Evolutionary conservation across 2,888 invertebrate species (phyloP), one percentile per base, ranked within the genome.

Genomic region (Leptinotarsa tumamoca): DNA sequence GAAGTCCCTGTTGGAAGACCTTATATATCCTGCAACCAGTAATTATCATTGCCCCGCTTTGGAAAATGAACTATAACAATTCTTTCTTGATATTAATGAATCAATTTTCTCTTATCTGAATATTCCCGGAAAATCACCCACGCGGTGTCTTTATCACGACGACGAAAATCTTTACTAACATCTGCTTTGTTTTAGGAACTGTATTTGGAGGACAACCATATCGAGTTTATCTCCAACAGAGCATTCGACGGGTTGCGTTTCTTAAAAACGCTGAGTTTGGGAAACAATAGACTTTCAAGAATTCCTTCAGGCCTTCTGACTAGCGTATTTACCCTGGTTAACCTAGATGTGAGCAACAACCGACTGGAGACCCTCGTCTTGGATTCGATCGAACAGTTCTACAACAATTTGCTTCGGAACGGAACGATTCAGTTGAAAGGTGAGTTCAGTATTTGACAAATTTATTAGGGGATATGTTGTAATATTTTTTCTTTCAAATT

Each of bases 291-390:
- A 84, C 90, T 96, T 73, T 92, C 92, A 68, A 90, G 91, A 66
- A 91, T 96, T 79, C 93, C 94, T 77, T 91, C 93, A 56, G 93
- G 93, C 56, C 90, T 95, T 78, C 92, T 96, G 79, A 92, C 92
- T 79, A 94, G 93, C n/a, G 93, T 94, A 17, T 91, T 93, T 54
- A 92, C 92, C 3, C 90, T 96, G 33, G 91, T 92, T 84, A 93
- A 93, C 82, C 90, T 96, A 84, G 95, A 96, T 89, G 90, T 96
- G 80, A 92, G 94, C 86, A 92, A 93, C 80, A 96, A 96, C 88
- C 90, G 91, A 82, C 91, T 96, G 84, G 93, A 93, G 87, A 94
- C 94, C 72, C 90, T 96, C 87, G 94, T 94, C 84, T 93, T 92
- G 87, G 93, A 94, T 86, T 94, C 94, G 85, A 91, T 94, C 84